Base-by-base conservation (phyloP, 2,888 invertebrate species). In the Tortricodes alternella region DNA sequence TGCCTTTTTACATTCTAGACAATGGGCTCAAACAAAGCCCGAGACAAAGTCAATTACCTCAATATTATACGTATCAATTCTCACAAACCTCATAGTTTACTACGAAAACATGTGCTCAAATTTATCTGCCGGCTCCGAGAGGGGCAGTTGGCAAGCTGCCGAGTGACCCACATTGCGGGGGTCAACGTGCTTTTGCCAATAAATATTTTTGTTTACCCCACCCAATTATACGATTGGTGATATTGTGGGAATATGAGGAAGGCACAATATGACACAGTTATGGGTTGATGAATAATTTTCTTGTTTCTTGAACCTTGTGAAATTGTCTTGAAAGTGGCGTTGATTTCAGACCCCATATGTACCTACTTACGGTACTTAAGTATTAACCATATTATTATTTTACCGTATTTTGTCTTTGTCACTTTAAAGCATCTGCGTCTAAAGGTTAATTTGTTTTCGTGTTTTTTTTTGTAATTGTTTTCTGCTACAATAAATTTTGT, bases 151-250 rank as follows among this genome's bases (percentile, higher is more conserved):
- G 75, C 75, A 55, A 13, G n/a, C 32, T 38, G 75, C 76, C 76
- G 71, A 51, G 64, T 66, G 77, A 73, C 77, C 76, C 63, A 74
- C 59, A 68, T 74, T 27, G 48, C 15, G 59, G n/a, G 63, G 77
- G 73, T 75, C 70, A 67, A 66, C 59, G 70, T 46, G 67, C 76
- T 59, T 56, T 59, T 44, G 59, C 63, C 66, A 71, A 78, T 74
- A 77, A 75, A 73, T 73, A 72, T 70, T 74, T 77, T 78, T 75
- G 72, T 78, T 76, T 73, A 76, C 72, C 62, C 62, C 65, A 62
- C 59, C 66, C 71, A 70, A 67, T 71, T 67, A 66, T 66, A 43
- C 23, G 27, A 49, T 53, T 50, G 38, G 24, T 24, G 19, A 48
- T 15, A 39, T 46, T 56, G 59, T 48, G 16, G 23, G 37, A 37